A percentile compares a stretch with the other conserved stretches of the same genome.
Conservation (phyloP, 2,113 vertebrate genomes). For the Embiotoca jacksoni region DNA sequence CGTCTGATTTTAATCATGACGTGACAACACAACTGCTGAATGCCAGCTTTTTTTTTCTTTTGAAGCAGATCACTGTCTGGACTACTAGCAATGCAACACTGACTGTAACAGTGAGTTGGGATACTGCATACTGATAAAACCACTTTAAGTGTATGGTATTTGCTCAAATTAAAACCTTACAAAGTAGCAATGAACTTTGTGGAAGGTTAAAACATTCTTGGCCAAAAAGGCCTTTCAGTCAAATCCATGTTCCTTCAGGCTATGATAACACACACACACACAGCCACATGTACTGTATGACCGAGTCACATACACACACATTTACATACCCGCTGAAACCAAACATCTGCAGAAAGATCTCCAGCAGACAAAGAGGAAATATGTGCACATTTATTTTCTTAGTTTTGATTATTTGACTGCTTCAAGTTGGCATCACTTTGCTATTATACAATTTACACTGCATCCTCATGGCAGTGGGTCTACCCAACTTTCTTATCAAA, state of each 20-base stretch:
- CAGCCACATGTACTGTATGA: constrained; percentile 1
- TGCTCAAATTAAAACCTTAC: constrained; percentile 14
- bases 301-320: constrained; percentile 14
- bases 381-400: constrained; percentile 65
- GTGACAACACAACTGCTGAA: constrained; percentile 27
- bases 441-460: constrained; percentile 58
- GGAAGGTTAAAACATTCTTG: constrained; percentile 3
- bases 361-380: constrained; percentile 18
- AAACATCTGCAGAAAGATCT: constrained; percentile 42
- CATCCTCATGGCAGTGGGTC: constrained; percentile 76
- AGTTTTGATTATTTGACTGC: constrained; percentile 58
- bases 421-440: constrained; percentile 60
- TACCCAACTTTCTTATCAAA: constrained; percentile 84
- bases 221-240: constrained; percentile 15
- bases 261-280: constrained; percentile 5
- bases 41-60: constrained; percentile 24
- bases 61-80: constrained; percentile 10
- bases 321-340: constrained; percentile 12
- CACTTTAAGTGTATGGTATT: constrained; percentile 29
- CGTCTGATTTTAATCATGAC: constrained; percentile 44
- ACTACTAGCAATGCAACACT: constrained; percentile 35
- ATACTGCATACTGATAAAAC: constrained; percentile 20
- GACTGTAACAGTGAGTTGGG: constrained; percentile 3
- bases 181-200: constrained; percentile 22
- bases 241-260: constrained; percentile 2